Evolutionary conservation across 2,113 vertebrate genomes (phyloP).

Genomic region (Perognathus longimembris): DNA sequence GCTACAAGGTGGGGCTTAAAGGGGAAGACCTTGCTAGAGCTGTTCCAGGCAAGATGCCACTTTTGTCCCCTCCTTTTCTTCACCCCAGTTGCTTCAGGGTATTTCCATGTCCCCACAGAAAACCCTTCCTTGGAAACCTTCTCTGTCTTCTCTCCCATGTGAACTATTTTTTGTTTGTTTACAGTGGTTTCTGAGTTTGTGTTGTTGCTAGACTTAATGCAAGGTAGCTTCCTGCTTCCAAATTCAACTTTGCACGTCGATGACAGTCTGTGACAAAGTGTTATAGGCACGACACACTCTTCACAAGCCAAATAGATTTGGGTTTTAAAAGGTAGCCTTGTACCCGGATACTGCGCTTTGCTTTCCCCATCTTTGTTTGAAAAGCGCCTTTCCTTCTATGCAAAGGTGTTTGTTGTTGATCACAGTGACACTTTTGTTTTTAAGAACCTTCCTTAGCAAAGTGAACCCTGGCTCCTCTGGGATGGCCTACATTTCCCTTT

Average conservation of each 20-base stretch:
- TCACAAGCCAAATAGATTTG: background rate
- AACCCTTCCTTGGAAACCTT: background rate
- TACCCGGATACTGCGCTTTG: background rate
- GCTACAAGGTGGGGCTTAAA: rapidly evolving
- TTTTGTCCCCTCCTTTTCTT: background rate
- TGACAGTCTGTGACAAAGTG: constrained; percentile 57
- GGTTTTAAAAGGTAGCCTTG: background rate
- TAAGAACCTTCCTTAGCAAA: background rate
- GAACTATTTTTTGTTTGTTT: background rate
- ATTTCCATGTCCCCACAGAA: background rate
- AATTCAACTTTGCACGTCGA: constrained; percentile 29
- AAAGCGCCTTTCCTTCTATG: background rate
- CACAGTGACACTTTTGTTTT: background rate
- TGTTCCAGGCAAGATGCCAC: rapidly evolving
- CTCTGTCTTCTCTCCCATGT: background rate
- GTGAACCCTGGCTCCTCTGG: rapidly evolving
- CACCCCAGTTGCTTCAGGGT: rapidly evolving
- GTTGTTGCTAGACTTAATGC: background rate
- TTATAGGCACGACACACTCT: constrained; percentile 14
- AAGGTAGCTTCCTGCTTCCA: constrained; percentile 16
- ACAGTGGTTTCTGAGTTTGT: background rate
- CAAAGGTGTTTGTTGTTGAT: background rate
- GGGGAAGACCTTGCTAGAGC: background rate
- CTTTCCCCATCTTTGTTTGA: background rate
- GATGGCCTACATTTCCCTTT: background rate